Evolutionary conservation across 2,113 vertebrate species (phyloP).

Genomic region (Notarius lentiginosus): DNA sequence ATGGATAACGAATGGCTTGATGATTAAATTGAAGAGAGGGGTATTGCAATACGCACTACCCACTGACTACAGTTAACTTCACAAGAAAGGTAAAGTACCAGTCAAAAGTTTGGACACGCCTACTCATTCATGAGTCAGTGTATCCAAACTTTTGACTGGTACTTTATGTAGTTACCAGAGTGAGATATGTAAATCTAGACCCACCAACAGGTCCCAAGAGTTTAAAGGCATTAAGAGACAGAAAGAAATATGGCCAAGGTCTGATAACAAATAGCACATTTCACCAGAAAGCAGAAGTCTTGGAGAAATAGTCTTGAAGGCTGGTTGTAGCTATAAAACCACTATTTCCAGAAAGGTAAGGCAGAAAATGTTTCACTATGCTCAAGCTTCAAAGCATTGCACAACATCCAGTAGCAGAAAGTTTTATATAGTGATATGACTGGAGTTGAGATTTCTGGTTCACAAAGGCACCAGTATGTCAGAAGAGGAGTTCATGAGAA

Average conservation of each 20-base stretch:
- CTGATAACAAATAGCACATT: not conserved
- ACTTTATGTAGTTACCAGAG: not conserved
- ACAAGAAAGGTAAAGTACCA: not conserved
- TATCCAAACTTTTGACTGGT: too few relatives aligned
- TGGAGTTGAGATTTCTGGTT: slow-evolving; percentile 9
- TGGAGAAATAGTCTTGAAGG: not conserved
- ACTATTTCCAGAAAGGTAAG: not conserved
- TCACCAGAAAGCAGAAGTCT: not conserved
- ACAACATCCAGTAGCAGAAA: not conserved
- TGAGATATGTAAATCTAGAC: not conserved
- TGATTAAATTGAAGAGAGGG: not conserved
- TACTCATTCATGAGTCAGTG: too few relatives aligned
- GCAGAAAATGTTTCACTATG: slow-evolving; percentile 12
- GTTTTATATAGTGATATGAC: not conserved
- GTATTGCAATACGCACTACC: not conserved
- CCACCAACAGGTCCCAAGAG: not conserved
- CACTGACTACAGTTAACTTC: not conserved
- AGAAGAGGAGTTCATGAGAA: not conserved
- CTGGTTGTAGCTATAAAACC: not conserved
- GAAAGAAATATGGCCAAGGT: not conserved
- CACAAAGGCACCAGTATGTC: not conserved
- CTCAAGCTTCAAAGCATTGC: not conserved
- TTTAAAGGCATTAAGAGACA: not conserved
- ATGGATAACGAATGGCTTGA: too few relatives aligned
- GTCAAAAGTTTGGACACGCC: too few relatives aligned